Evolutionary conservation across 2,888 invertebrate genomes (phyloP), one percentile per base, ranked within the genome.

Genomic region (Drosophila stalkeri): DNA sequence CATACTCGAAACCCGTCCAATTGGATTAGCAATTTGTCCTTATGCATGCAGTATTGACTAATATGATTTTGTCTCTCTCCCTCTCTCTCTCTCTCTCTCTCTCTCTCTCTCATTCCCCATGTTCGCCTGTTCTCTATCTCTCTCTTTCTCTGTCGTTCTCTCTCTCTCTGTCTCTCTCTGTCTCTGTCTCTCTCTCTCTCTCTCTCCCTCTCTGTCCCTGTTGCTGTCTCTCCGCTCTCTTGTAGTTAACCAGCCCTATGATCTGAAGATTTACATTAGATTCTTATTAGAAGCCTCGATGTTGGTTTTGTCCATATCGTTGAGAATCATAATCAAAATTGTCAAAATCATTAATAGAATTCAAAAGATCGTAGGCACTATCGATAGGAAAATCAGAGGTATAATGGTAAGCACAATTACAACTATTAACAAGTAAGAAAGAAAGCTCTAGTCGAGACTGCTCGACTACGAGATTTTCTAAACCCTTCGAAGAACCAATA

Each of bases 201-300:
- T 39, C 14, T 37, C 77, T 77, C 49, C 72, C 43, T 43, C 18
- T 44, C 78, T 77, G 43, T 80, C 49, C 56, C 44, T 64, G 44
- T 82, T 69, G 69, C 44, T 67, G 37, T 80, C 71, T 83, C 77
- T 77, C 82, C 39, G 60, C 39, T 76, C 67, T 81, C 37, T 61
- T 73, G 77, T 92, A 92, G 92, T 91, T 89, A 89, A 80, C 73
- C 87, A 91, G 72, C 75, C 82, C 70, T 78, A 80, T 77, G 91
- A 91, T 74, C 77, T 82, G 80, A 92, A 91, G 89, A 76, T 90
- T 80, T 91, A 92, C 74, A 84, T 84, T 90, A 91, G 92, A 89
- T 91, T 92, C 80, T 82, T 92, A 84, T 89, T 92, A 73, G 92
- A 92, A 55, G 93, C 92, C 75, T 92, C 92, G 18, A 92, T 92